Evolutionary conservation across 2,113 vertebrate genomes (phyloP), one percentile per base, ranked within the genome.

Genomic region (Atrichornis clamosus): DNA sequence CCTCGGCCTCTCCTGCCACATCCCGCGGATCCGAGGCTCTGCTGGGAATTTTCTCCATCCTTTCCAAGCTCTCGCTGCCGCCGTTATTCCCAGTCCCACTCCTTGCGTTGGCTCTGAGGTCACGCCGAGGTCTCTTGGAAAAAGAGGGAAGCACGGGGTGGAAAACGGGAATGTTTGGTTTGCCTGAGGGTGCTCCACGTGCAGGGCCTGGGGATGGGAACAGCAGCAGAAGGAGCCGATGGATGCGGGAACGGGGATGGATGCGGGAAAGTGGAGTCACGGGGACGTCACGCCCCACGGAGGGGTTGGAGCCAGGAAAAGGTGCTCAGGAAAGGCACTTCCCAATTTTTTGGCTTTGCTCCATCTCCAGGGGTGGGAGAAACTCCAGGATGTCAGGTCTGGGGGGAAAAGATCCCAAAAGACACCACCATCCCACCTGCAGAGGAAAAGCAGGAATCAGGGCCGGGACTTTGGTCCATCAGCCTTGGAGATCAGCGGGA

Each of bases 361-460:
- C 20, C 10, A 2, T 32, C 35, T 42, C 13, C 46, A 0, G 0
- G 16, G 4, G 2, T 23, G 42, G 37, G 17, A 85, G 7, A 52
- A 67, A 12, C 22, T 49, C 28, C 0, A 0, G 19, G 44, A 49
- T 47, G 6, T 30, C 0, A 0, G 23, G 30, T 13, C 7, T 18
- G 44, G 33, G 15, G 27, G 32, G 15, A 3, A 35, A 37, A 41
- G 4, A 7, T 6, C 17, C 37, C 5, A 10, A 73, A 37, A 24
- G 23, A 13, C 0, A 1, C n/a, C 35, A 30, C 1, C 13, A 13
- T 32, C n/a, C 24, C 13, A 5, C 2, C 2, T 8, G 28, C 13
- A 8, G 68, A 24, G 39, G 14, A 17, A 7, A 28, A 79, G 26
- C 1, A 22, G n/a, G 0, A 3, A 58, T 17, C 22, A 4, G 52